phyloP scores from a whole-genome alignment of 2,113 vertebrate genomes.

The Pholis gunnellus region DNA sequence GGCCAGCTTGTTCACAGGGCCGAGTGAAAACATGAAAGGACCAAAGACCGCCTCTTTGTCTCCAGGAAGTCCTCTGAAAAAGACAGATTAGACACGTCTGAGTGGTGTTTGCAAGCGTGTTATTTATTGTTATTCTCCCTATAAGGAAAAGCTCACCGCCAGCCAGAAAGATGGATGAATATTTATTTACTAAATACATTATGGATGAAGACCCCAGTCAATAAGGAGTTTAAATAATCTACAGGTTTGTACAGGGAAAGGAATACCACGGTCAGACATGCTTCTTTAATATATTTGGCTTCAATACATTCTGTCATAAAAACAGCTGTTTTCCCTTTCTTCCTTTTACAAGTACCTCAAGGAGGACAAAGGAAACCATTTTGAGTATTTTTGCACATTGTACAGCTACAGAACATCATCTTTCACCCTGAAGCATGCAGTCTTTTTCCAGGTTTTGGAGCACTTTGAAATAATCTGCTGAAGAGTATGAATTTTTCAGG shows the following conservation, averaged over 20 bases:
- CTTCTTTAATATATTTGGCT: conserved; percentile 18
- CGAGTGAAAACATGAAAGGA: neutral
- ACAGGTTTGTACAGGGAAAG: neutral
- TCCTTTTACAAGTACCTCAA: conserved; percentile 5
- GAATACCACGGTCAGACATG: neutral
- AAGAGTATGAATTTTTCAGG: conserved; percentile 29
- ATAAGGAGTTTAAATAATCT: conserved; percentile 28
- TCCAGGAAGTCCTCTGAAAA: neutral
- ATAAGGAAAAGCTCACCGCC: neutral
- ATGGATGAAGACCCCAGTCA: conserved; percentile 45
- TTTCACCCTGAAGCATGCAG: conserved; percentile 34
- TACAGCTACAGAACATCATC: neutral
- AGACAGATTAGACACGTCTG: neutral
- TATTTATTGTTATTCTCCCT: conserved; percentile 15
- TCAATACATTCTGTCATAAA: neutral
- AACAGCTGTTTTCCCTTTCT: conserved; percentile 7
- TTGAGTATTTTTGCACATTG: conserved; percentile 28
- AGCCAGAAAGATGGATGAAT: conserved; percentile 16
- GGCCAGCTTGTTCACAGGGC: conserved; percentile 3
- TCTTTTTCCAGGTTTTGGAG: conserved; percentile 46
- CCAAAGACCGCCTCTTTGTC: neutral
- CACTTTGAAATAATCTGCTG: conserved; percentile 56
- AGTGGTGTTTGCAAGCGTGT: neutral
- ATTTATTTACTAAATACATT: conserved; percentile 61
- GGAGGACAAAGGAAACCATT: conserved; percentile 37